Conservation (phyloP, 1,140 invertebrate species). For the Anastatus disparis region DNA sequence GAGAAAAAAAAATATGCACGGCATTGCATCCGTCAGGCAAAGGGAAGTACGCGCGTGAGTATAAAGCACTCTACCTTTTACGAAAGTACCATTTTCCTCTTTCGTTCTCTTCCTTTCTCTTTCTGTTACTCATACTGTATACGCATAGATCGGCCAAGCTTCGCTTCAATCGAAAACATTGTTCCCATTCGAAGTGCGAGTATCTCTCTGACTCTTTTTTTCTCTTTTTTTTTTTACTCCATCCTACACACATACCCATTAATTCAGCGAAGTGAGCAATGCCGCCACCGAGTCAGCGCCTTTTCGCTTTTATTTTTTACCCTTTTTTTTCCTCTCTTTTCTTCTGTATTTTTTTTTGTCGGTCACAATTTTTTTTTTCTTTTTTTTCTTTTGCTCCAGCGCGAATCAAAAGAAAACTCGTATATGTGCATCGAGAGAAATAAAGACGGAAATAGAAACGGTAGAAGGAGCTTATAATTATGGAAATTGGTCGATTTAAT, state of each 20-base stretch:
- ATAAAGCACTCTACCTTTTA: background rate
- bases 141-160: background rate
- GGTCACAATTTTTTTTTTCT: too few species aligned
- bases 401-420: background rate
- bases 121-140: too few species aligned
- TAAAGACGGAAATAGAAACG: background rate
- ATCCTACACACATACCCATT: too few species aligned
- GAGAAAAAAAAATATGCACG: background rate
- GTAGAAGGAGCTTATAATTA: background rate
- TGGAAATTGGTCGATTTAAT: slow-evolving; percentile 7
- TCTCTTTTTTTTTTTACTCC: background rate
- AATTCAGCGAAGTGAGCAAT: background rate
- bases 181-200: background rate
- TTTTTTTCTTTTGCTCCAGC: background rate
- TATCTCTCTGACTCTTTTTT: background rate
- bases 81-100: slow-evolving; percentile 2
- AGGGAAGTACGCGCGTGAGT: too few species aligned
- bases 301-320: background rate
- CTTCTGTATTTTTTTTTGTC: too few species aligned
- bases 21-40: too few species aligned
- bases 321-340: background rate
- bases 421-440: background rate
- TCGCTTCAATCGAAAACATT: slow-evolving; percentile 22
- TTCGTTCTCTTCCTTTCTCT: too few species aligned
- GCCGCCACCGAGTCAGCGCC: slow-evolving; percentile 5